Base-by-base conservation (phyloP, 2,888 invertebrate genomes). In the Griposia aprilina region DNA sequence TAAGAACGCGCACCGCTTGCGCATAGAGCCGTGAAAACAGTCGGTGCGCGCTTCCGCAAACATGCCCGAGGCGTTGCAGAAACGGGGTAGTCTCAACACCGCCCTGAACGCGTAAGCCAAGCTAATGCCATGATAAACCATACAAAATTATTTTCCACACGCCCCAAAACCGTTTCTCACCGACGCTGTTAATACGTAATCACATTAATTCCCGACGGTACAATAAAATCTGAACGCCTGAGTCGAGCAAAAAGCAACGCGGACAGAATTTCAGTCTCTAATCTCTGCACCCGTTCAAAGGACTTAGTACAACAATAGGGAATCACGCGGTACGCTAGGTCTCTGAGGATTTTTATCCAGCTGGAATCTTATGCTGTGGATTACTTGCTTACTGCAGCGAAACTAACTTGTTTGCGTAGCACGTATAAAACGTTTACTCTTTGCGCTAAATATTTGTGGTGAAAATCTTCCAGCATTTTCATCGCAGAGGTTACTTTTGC, bases 211-310 rank as follows among this genome's bases (percentile, higher is more conserved):
- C 86, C 80, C 79, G 2, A 55, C 41, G 72, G 89, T 17, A 77
- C 80, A 48, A 87, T 87, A 72, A 87, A 88, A 86, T 82, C 82
- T 82, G 65, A 71, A 70, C 63, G 71, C 70, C 63, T 67, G 70
- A 80, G 20, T 85, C 71, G 59, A 65, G 74, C 67, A 70, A 75
- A 76, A 76, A 76, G 84, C 84, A 78, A 87, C 66, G 66, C 70
- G 66, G 45, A 48, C 74, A n/a, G 78, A 81, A 87, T 84, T 84
- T 78, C 66, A 81, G 71, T 75, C 59, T 83, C 68, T 69, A 84
- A 87, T 78, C 75, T 81, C 85, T 63, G 55, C 65, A 66, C 65
- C 72, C 52, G 48, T 55, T 70, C 81, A 65, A 78, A 84, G 57
- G 75, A 78, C 78, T 86, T 79, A 79, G 26, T 71, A 67, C 62